Base-by-base conservation (phyloP, 2,797 vertebrate species). In the Chromis chromis region DNA sequence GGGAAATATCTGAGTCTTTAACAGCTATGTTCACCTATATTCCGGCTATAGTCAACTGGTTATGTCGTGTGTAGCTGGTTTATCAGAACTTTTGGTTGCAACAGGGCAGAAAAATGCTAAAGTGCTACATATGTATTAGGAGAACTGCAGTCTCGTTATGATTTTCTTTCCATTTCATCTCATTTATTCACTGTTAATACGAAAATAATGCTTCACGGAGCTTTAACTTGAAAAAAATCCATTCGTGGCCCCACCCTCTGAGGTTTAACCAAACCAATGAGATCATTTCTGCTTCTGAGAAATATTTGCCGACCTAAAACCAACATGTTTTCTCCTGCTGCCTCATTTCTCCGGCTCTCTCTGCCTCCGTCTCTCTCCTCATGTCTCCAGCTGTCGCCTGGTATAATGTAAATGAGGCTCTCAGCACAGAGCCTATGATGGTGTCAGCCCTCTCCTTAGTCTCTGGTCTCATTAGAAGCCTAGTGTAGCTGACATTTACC, bases 361-460 rank as follows among this genome's bases (percentile, higher is more conserved):
- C 42, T 27, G 42, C 3, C 36, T 74, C 31, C 24, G 17, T 49
- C 65, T 55, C 78, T 61, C 64, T 39, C 44, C 65, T 83, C 73
- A 78, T 85, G 79, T 89, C 82, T 86, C 79, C 72, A 83, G 79
- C 90, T 89, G 91, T 88, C 85, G 76, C 83, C 86, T 82, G 77
- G 74, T 82, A 83, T 89, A 89, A 91, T 91, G 89, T 87, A 93
- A 91, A 93, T 91, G 86, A 92, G 85, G 64, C 68, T 79, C 81
- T 87, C 81, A 76, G 85, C 74, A 65, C 80, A 25, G 78, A 84
- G 81, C 71, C 84, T 70, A 49, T 79, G 86, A 85, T 82, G 84
- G 85, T 87, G 89, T 86, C 85, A 79, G 85, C 70, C 76, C 84
- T 85, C 83, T 82, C 65, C 78, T 86, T 88, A 81, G 83, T 86